Percentiles rank a stretch among this genome's conserved stretches.
These are phyloP conservation scores for Epirrita christyi DNA, from an alignment of 2,888 invertebrate species.

Conservation along the genomic window DNA sequence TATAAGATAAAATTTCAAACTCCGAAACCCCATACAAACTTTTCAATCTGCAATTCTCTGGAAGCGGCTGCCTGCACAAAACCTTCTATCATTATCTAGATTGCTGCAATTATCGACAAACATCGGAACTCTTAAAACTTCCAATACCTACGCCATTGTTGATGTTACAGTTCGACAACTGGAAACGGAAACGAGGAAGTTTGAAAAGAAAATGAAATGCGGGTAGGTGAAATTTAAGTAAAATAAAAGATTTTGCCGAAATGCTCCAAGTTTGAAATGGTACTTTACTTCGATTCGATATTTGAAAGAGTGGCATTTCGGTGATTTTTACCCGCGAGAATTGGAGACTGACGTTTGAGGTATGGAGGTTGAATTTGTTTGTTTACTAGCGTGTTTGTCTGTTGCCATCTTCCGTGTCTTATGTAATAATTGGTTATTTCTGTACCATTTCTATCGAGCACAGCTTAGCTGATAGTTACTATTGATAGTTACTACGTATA, in stretches of 20 bases:
- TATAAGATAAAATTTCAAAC: not conserved
- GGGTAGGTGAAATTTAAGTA: conserved; percentile 40
- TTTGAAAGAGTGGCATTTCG: conserved; percentile 2
- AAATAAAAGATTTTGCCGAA: conserved; percentile 35
- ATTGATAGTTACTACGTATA: no score
- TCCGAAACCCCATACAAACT: not conserved
- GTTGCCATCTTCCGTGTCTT: no score
- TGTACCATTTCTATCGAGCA: no score
- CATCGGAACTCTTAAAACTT: conserved; percentile 36
- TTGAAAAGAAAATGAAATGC: conserved; percentile 42
- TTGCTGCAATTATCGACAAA: conserved; percentile 47
- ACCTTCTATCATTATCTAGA: conserved; percentile 44
- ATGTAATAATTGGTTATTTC: no score
- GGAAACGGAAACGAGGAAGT: conserved; percentile 37
- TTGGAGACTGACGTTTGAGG: no score
- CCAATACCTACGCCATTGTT: conserved; percentile 30
- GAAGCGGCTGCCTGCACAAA: conserved; percentile 32
- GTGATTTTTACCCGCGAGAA: not conserved
- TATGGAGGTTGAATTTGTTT: no score
- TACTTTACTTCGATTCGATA: conserved; percentile 18
- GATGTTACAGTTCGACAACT: conserved; percentile 31
- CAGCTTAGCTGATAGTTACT: no score
- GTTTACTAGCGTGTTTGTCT: no score
- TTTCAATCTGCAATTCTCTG: not conserved
- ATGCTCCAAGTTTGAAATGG: conserved; percentile 14